Evolutionary conservation across 2,797 vertebrate genomes (phyloP).

Genomic region (Kryptolebias ocellatus): DNA sequence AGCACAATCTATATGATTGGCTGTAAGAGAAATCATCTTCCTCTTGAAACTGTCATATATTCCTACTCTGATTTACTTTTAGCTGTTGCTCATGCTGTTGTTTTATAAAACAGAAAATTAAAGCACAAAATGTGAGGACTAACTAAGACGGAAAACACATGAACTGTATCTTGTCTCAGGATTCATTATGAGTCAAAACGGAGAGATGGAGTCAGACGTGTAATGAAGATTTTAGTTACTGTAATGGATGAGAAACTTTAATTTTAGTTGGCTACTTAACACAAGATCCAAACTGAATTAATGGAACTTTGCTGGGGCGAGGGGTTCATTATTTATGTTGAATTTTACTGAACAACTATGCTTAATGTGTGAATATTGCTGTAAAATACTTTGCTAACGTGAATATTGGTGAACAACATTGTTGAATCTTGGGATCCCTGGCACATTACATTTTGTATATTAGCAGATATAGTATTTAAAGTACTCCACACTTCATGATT

Average conservation of each 20-base stretch:
- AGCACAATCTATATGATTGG: slow-evolving; percentile 75
- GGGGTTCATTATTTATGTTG: slow-evolving; percentile 79
- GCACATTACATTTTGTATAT: slow-evolving; percentile 82
- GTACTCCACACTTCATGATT: slow-evolving; percentile 77
- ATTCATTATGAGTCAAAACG: slow-evolving; percentile 93
- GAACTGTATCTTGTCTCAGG: slow-evolving; percentile 96
- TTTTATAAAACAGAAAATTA: slow-evolving; percentile 70
- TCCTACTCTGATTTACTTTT: slow-evolving; percentile 57
- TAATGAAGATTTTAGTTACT: slow-evolving; percentile 48
- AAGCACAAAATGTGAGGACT: slow-evolving; percentile 87
- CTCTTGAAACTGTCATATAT: slow-evolving; percentile 60
- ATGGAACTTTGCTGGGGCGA: slow-evolving; percentile 50
- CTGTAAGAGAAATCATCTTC: slow-evolving; percentile 41
- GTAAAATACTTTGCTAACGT: slow-evolving; percentile 88
- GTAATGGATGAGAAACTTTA: slow-evolving; percentile 47
- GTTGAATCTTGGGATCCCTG: slow-evolving; percentile 82
- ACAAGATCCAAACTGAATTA: slow-evolving; percentile 67
- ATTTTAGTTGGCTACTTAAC: slow-evolving; percentile 47
- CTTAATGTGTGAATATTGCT: slow-evolving; percentile 85
- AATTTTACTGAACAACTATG: slow-evolving; percentile 75
- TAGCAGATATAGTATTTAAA: slow-evolving; percentile 80
- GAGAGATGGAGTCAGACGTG: slow-evolving; percentile 69
- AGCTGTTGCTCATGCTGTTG: slow-evolving; percentile 43
- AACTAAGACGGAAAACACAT: slow-evolving; percentile 84
- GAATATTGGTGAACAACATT: slow-evolving; percentile 84